Base-by-base conservation (phyloP, 2,113 vertebrate genomes). In the Hassar affinis region DNA sequence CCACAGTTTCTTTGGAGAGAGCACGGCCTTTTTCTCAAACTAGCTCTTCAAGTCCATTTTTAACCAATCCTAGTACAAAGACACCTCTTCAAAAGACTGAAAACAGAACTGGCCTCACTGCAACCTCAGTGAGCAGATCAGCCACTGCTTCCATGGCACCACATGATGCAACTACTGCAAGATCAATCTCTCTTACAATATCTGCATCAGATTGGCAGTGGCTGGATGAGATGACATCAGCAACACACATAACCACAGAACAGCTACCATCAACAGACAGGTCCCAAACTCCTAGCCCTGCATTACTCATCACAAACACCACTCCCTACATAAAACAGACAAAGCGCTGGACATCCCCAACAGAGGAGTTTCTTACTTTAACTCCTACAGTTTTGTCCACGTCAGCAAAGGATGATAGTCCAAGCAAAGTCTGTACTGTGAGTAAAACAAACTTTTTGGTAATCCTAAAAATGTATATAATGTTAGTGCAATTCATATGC, bases 371-470 rank as follows among this genome's bases (percentile, higher is more conserved):
- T 0, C 35, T 81, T 0, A 54, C 27, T 47, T 56, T 81, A 25
- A 82, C 80, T 61, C 54, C 87, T 69, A 56, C 27, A 1, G 54
- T 52, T 22, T 75, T 82, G 38, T 54, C 71, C 54, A 85, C 80
- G 7, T 62, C 84, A 6, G 6, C 7, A 12, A 47, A 86, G 59
- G 25, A 52, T 33, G 87, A 86, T 3, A 54, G 89, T 51, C 76
- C 91, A 8, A 84, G 88, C 49, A 92, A 90, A 88, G 90, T 82
- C 47, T 95, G 94, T 86, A 93, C 88, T 7, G 94, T 94, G 74
- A 84, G 94, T 92, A 30, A 79, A 52, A 56, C 45, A 76, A 15
- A 42, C 18, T 12, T 54, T 71, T 76, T 76, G 5, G 45, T 75
- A 45, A 71, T 14, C 10, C 22, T 20, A 45, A 25, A 72, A 47